Conservation (phyloP, 2,888 invertebrate species). For the Helicoverpa assulta region DNA sequence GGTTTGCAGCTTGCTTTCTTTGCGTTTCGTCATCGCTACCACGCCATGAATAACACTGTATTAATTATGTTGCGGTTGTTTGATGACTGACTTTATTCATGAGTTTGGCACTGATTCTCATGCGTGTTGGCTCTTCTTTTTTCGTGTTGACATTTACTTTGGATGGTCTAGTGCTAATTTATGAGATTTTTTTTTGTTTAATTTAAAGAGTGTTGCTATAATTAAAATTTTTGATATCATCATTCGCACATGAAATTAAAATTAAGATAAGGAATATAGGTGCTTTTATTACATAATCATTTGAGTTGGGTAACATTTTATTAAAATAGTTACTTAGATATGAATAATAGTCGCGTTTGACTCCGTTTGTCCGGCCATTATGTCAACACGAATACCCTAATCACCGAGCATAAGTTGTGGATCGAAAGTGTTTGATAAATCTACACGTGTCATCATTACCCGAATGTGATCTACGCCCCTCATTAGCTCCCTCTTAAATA, state of each 20-base stretch:
- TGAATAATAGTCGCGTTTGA: constrained; percentile 81
- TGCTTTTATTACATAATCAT: not conserved
- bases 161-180: constrained; percentile 57
- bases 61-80: constrained; percentile 79
- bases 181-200: constrained; percentile 35
- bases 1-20: constrained; percentile 76
- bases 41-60: constrained; percentile 77
- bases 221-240: constrained; percentile 45
- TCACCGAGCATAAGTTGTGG: constrained; percentile 85
- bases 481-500: constrained; percentile 88
- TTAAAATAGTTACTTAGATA: constrained; percentile 55
- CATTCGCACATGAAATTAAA: constrained; percentile 17
- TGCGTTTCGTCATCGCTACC: constrained; percentile 76
- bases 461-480: constrained; percentile 87
- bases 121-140: constrained; percentile 61
- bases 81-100: constrained; percentile 78
- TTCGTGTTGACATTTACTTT: constrained; percentile 56
- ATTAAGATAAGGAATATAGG: not conserved
- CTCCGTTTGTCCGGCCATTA: constrained; percentile 83
- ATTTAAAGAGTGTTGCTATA: constrained; percentile 26
- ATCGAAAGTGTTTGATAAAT: constrained; percentile 89
- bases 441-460: constrained; percentile 84
- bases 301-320: not conserved
- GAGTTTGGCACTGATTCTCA: constrained; percentile 70
- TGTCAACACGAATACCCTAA: constrained; percentile 88